A percentile compares a stretch with the other conserved stretches of the same genome.
These are phyloP conservation scores for Cistogaster globosa DNA, from an alignment of 2,888 invertebrate species.

Conservation along the genomic window DNA sequence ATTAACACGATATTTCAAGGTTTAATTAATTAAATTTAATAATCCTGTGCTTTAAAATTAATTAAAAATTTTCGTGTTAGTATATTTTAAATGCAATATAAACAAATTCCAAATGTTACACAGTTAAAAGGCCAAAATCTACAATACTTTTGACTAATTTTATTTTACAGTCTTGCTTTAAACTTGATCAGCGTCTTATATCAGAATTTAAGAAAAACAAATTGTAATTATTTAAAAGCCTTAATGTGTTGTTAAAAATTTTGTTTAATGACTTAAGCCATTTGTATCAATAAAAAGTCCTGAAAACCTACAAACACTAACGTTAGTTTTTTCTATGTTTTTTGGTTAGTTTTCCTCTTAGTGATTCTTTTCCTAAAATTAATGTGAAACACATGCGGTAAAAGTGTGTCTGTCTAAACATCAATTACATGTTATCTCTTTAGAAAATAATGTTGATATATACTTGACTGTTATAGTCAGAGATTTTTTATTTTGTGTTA, in stretches of 20 bases:
- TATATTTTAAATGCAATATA: too few relatives aligned
- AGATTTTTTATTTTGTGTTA: conserved; percentile 33
- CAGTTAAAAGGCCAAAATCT: too few relatives aligned
- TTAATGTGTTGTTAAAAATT: conserved; percentile 25
- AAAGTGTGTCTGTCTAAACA: conserved; percentile 51
- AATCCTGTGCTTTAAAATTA: too few relatives aligned
- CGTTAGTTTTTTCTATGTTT: conserved; percentile 23
- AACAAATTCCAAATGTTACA: too few relatives aligned
- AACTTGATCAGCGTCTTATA: background rate
- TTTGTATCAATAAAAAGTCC: background rate
- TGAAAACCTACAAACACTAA: background rate
- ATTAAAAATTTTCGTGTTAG: too few relatives aligned
- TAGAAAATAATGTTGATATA: conserved; percentile 53
- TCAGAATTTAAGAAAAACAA: background rate
- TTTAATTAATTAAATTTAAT: too few relatives aligned
- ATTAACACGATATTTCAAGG: too few relatives aligned
- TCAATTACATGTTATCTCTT: conserved; percentile 67
- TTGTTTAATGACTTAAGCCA: conserved; percentile 50
- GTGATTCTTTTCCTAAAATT: background rate
- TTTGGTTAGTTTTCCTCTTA: background rate
- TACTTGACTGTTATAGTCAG: conserved; percentile 41
- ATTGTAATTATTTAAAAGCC: background rate
- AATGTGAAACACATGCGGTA: conserved; percentile 42
- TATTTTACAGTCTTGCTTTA: too few relatives aligned
- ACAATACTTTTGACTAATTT: background rate